Evolutionary conservation across 1,140 invertebrate genomes (phyloP), one percentile per base, ranked within the genome.

Genomic region (Ceratina japonica): DNA sequence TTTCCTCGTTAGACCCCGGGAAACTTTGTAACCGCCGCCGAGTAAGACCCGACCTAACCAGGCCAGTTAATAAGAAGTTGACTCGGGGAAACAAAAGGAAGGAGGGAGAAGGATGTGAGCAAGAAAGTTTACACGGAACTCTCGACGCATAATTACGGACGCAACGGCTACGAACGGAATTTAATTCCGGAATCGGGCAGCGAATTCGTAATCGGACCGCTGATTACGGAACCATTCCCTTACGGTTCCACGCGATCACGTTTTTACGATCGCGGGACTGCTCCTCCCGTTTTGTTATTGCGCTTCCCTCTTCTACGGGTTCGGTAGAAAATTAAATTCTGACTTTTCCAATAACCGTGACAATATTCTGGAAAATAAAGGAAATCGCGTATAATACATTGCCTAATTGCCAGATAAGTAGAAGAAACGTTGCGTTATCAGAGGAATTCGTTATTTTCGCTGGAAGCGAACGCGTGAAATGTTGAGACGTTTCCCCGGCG

Each of bases 61-160:
- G 74, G 73, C 54, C 27, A 70, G 77, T 75, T 80, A 86, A 85
- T 71, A 81, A 79, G 58, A 85, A 81, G 75, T 63, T 54, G 81
- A 78, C 59, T 54, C 8, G 63, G 37, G 68, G 37, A 75, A 70
- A 56, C 72, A 75, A 18, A 77, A 62, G 31, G 66, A 77, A 62
- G 31, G 66, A 75, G 74, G 52, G 52, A 66, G n/a, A 20, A 27
- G 31, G 68, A 56, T 62, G 49, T 15, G 68, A 62, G 49, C 15
- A 77, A 73, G 79, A 84, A 79, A 75, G 84, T 76, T 79, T 72
- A 73, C 83, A 37, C 61, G 71, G 83, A 84, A 16, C 61, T 84
- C 83, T 61, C 66, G 69, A 66, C 81, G 74, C 81, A 74, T 83
- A 83, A 83, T 84, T 84, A 68, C 66, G 56, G 68, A 83, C 81